Percentiles rank a stretch among this genome's conserved stretches.
Evolutionary conservation across 2,113 vertebrate species (phyloP).

Genomic region (Neoarius graeffei): DNA sequence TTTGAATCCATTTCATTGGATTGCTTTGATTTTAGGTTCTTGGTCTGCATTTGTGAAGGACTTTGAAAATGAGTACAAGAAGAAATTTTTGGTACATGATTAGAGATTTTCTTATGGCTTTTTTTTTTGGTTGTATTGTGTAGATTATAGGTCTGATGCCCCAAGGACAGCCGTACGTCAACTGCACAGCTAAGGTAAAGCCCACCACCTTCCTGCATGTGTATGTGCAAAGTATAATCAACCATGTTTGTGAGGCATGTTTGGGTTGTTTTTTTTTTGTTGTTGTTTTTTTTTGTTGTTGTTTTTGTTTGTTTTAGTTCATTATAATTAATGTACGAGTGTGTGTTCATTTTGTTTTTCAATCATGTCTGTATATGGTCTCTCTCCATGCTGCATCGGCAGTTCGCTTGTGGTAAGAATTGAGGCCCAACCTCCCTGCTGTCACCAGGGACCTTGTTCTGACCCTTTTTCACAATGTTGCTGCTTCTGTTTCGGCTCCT

Average conservation of each 20-base stretch:
- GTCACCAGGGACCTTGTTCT: slow-evolving; percentile 50
- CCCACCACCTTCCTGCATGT: neutral
- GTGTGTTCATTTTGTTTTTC: slow-evolving; percentile 46
- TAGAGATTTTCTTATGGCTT: too few species aligned
- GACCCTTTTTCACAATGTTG: slow-evolving; percentile 47
- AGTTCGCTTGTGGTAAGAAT: slow-evolving; percentile 56
- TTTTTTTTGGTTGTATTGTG: slow-evolving; percentile 22
- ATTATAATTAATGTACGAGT: slow-evolving; percentile 28
- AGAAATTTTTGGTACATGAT: neutral
- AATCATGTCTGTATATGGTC: slow-evolving; percentile 56
- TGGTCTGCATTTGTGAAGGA: neutral
- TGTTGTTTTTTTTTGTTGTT: neutral
- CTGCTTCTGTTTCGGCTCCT: slow-evolving; percentile 51
- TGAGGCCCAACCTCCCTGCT: slow-evolving; percentile 38
- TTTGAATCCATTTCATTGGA: neutral
- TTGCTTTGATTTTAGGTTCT: neutral
- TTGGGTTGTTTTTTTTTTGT: neutral
- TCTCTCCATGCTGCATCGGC: slow-evolving; percentile 56
- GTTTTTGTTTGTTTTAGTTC: neutral
- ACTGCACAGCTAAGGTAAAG: slow-evolving; percentile 69
- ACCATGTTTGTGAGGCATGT: neutral
- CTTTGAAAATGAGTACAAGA: neutral
- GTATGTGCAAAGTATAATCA: neutral
- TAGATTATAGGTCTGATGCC: slow-evolving; percentile 73
- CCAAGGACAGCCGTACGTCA: slow-evolving; percentile 67